Percentiles rank a stretch among this genome's conserved stretches.
These are phyloP conservation scores for Cyprinella venusta DNA, from an alignment of 2,797 vertebrate genomes.

Conservation along the genomic window DNA sequence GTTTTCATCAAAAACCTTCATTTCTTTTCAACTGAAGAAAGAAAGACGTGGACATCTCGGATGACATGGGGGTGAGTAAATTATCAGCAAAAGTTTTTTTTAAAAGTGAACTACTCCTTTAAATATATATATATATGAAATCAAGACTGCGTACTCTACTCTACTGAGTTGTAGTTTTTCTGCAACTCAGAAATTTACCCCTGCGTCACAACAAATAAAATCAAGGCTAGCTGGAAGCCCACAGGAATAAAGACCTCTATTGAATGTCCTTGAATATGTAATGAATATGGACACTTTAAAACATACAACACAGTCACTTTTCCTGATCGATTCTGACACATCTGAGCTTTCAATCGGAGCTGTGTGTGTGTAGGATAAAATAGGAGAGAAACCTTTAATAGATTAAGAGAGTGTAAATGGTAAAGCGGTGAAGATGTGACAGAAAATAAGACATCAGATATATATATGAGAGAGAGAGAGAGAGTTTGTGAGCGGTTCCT, in stretches of 20 bases:
- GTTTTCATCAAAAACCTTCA: too few species aligned
- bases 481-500: slow-evolving; percentile 38
- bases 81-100: too few species aligned
- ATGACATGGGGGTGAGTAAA: too few species aligned
- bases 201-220: slow-evolving; percentile 28
- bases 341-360: slow-evolving; percentile 30
- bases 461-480: slow-evolving; percentile 1
- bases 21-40: too few species aligned
- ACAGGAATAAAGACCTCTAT: slow-evolving; percentile 6
- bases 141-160: not conserved
- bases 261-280: slow-evolving; percentile 23
- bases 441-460: slow-evolving; percentile 6
- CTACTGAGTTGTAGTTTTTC: slow-evolving; percentile 9
- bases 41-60: too few species aligned
- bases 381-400: slow-evolving; percentile 12
- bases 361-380: not conserved
- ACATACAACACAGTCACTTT: not conserved
- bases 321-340: slow-evolving; percentile 18
- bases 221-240: slow-evolving; percentile 12
- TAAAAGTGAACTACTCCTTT: too few species aligned
- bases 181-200: not conserved
- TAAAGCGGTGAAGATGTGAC: slow-evolving; percentile 2
- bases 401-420: slow-evolving; percentile 12
- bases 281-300: slow-evolving; percentile 18
- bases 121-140: not conserved